A percentile compares a stretch with the other conserved stretches of the same genome.
phyloP scores from a whole-genome alignment of 2,113 vertebrate genomes.

The Turdus rufiventris region DNA sequence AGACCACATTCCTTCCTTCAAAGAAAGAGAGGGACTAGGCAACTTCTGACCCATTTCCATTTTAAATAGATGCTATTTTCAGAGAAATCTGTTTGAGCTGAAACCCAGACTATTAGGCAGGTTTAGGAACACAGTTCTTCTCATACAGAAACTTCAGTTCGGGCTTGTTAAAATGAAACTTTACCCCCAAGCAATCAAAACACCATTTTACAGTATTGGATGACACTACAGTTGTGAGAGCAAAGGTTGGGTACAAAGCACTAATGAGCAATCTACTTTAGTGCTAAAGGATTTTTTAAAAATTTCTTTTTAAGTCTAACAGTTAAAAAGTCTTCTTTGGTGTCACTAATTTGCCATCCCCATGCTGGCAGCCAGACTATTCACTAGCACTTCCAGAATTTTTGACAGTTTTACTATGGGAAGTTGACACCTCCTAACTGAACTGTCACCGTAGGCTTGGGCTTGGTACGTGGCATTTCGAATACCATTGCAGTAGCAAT shows the following conservation, averaged over 20 bases:
- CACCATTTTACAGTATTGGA: not conserved
- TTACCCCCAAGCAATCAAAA: not conserved
- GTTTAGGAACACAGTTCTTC: not conserved
- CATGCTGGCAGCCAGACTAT: not conserved
- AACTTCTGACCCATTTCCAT: slow-evolving; percentile 42
- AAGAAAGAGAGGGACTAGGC: not conserved
- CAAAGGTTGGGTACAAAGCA: not conserved
- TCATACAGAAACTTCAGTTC: not conserved
- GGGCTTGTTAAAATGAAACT: not conserved
- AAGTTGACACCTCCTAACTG: not conserved
- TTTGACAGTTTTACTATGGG: not conserved
- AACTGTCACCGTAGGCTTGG: not conserved
- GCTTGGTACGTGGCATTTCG: not conserved
- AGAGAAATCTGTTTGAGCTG: not conserved
- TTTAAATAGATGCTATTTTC: slow-evolving; percentile 24
- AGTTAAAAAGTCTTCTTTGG: not conserved
- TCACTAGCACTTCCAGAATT: not conserved
- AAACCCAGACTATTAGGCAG: not conserved
- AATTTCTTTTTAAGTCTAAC: not conserved
- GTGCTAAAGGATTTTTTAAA: not conserved
- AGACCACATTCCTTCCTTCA: slow-evolving; percentile 21
- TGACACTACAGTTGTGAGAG: not conserved
- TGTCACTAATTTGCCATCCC: not conserved
- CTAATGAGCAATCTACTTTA: not conserved
- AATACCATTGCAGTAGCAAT: not conserved